A percentile compares a stretch with the other conserved stretches of the same genome.
Evolutionary conservation across 2,888 invertebrate species (phyloP).

Genomic region (Trachelus troglodyta): DNA sequence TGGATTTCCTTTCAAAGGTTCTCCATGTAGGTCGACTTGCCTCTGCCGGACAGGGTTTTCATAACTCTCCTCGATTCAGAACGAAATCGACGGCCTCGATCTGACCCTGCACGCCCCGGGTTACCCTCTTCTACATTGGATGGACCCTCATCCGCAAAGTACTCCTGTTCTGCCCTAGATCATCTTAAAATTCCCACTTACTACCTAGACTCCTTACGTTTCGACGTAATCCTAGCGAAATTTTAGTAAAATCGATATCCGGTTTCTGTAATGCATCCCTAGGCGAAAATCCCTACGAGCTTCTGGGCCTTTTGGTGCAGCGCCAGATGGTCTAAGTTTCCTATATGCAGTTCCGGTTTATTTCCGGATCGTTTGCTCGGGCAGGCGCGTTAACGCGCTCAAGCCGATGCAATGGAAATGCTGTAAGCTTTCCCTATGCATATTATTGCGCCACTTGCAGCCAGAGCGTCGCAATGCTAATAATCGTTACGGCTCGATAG

Average conservation of each 20-base stretch:
- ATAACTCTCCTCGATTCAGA: constrained; percentile 38
- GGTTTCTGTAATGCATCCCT: not conserved
- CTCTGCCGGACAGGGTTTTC: constrained; percentile 41
- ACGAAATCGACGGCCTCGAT: constrained; percentile 20
- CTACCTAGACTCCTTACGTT: not conserved
- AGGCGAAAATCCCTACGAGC: not conserved
- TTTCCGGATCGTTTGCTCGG: constrained; percentile 58
- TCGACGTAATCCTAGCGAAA: not conserved
- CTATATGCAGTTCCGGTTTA: constrained; percentile 60
- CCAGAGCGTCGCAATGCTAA: constrained; percentile 47
- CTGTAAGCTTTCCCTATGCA: constrained; percentile 53
- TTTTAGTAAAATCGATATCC: not conserved
- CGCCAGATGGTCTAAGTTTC: constrained; percentile 46
- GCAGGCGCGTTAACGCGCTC: constrained; percentile 44
- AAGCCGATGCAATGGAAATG: constrained; percentile 61
- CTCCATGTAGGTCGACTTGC: constrained; percentile 20
- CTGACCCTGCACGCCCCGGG: constrained; percentile 2
- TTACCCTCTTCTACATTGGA: not conserved
- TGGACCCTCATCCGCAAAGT: not conserved
- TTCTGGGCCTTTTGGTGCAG: constrained; percentile 24
- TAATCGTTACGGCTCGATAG: constrained; percentile 58
- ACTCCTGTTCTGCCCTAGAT: not conserved
- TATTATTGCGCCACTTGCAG: constrained; percentile 58
- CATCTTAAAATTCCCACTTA: not conserved
- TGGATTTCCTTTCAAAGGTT: constrained; percentile 21